These are phyloP conservation scores for Cotesia chilonis DNA, from an alignment of 1,140 invertebrate genomes.

Conservation along the genomic window DNA sequence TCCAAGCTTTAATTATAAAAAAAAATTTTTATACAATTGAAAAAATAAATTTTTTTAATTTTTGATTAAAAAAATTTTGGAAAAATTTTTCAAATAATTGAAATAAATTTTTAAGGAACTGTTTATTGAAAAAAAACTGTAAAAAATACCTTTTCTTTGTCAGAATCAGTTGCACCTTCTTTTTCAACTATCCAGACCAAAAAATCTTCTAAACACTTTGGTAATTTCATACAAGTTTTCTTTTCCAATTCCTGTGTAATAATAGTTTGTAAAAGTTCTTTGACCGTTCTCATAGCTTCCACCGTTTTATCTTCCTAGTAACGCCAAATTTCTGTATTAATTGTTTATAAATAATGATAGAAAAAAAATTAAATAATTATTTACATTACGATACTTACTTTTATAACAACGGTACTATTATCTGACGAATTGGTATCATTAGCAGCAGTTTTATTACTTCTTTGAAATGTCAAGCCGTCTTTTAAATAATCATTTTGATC, in stretches of 20 bases:
- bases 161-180: neutral
- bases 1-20: too few relatives aligned
- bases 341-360: neutral
- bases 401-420: too few relatives aligned
- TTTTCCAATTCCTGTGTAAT: slow-evolving; percentile 46
- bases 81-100: neutral
- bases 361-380: neutral
- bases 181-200: slow-evolving; percentile 45
- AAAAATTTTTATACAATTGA: too few relatives aligned
- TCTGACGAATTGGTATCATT: neutral
- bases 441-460: neutral
- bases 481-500: neutral
- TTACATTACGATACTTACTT: too few relatives aligned
- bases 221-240: slow-evolving; percentile 46
- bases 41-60: too few relatives aligned
- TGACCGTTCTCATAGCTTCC: slow-evolving; percentile 42
- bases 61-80: too few relatives aligned
- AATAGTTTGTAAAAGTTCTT: slow-evolving; percentile 45
- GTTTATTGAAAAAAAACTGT: neutral
- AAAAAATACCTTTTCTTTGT: neutral
- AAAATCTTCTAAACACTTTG: slow-evolving; percentile 46
- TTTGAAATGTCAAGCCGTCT: neutral
- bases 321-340: neutral
- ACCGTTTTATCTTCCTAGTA: slow-evolving; percentile 46
- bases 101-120: neutral